Percentiles rank a stretch among this genome's conserved stretches.
Conservation (phyloP, 92 coral and sea anemone genomes). For the Umimayanthus kanabou region DNA sequence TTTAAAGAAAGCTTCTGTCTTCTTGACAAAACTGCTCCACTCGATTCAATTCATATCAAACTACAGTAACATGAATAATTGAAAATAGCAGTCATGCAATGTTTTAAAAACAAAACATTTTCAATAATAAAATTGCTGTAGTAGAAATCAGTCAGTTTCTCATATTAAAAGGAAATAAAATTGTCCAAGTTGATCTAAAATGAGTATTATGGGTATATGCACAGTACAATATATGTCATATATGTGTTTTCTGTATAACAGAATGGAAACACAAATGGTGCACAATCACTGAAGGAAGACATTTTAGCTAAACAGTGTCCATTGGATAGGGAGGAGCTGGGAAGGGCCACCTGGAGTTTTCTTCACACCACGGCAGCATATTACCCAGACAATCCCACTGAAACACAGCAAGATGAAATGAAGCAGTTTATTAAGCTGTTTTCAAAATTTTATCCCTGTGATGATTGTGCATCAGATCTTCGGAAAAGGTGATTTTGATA, state of each 20-base stretch:
- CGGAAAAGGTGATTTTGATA: slow-evolving; percentile 58
- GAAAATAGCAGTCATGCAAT: too few relatives aligned
- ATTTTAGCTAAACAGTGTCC: slow-evolving; percentile 65
- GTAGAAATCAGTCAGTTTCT: too few relatives aligned
- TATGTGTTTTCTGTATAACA: slow-evolving; percentile 1
- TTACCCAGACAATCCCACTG: slow-evolving; percentile 88
- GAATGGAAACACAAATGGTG: neutral
- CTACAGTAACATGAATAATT: too few relatives aligned
- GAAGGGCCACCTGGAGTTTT: slow-evolving; percentile 90
- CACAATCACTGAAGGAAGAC: slow-evolving; percentile 38
- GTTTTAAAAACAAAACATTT: too few relatives aligned
- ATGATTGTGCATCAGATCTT: slow-evolving; percentile 85
- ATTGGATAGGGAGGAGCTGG: slow-evolving; percentile 81
- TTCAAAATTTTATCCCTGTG: slow-evolving; percentile 88
- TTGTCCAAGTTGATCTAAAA: too few relatives aligned
- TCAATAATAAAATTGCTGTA: too few relatives aligned
- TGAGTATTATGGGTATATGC: too few relatives aligned
- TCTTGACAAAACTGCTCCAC: too few relatives aligned
- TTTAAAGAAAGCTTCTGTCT: too few relatives aligned
- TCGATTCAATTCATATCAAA: too few relatives aligned
- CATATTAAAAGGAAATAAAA: too few relatives aligned
- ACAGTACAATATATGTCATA: too few relatives aligned
- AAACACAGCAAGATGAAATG: slow-evolving; percentile 82
- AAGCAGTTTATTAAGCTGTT: slow-evolving; percentile 77
- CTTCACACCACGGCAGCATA: slow-evolving; percentile 98